These are phyloP conservation scores for Xenotilapia caudafasciata DNA, from an alignment of 2,113 vertebrate genomes.

Conservation along the genomic window DNA sequence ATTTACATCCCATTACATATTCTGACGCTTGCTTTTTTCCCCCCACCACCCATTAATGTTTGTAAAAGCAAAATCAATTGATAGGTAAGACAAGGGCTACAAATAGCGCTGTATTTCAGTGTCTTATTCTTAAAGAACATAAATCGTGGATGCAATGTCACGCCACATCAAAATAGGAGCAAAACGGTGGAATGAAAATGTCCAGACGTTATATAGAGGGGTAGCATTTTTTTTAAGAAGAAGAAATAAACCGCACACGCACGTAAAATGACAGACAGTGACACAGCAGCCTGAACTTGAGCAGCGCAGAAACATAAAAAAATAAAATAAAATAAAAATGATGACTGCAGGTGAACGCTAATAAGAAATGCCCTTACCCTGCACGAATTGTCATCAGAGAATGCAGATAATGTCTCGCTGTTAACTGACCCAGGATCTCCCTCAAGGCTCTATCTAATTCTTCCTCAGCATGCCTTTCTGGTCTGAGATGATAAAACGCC, in stretches of 20 bases:
- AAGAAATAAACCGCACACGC: neutral
- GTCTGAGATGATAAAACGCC: slow-evolving; percentile 78
- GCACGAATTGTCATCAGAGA: slow-evolving; percentile 86
- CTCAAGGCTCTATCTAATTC: slow-evolving; percentile 94
- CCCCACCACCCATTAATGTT: neutral
- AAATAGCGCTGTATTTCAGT: neutral
- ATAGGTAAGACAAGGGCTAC: neutral
- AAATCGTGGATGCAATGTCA: neutral
- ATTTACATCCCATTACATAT: slow-evolving; percentile 22
- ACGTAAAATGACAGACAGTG: slow-evolving; percentile 32
- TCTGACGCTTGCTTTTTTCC: slow-evolving; percentile 4
- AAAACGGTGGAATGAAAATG: neutral
- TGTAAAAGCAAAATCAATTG: slow-evolving; percentile 11
- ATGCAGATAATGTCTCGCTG: slow-evolving; percentile 90
- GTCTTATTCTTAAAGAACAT: neutral
- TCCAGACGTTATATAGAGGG: neutral
- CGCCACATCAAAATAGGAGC: neutral
- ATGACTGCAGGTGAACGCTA: slow-evolving; percentile 66
- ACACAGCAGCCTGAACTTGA: slow-evolving; percentile 42
- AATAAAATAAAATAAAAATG: neutral
- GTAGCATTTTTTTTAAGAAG: neutral
- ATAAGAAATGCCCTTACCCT: slow-evolving; percentile 84
- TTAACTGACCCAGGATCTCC: slow-evolving; percentile 89
- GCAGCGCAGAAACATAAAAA: slow-evolving; percentile 5
- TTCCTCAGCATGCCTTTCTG: slow-evolving; percentile 84